Percentiles rank a stretch among this genome's conserved stretches.
These are phyloP conservation scores for Drosophila subobscura DNA, from an alignment of 1,140 invertebrate genomes.

Conservation along the genomic window DNA sequence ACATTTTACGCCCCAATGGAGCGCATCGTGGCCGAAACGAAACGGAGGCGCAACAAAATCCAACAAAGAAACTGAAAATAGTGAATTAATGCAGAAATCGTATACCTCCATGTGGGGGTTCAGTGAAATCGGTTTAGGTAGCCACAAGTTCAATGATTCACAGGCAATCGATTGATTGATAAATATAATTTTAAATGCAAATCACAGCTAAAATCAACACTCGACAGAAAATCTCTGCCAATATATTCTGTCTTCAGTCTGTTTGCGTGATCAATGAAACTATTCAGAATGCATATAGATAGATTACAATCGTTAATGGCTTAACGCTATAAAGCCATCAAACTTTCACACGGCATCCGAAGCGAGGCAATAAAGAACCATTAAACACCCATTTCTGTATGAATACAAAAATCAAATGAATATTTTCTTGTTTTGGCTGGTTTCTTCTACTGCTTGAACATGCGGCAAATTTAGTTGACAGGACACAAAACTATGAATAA, in stretches of 20 bases:
- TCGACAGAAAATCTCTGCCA: constrained; percentile 18
- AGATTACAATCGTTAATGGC: constrained; percentile 58
- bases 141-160: constrained; percentile 42
- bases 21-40: constrained; percentile 57
- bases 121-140: constrained; percentile 4
- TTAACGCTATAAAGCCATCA: constrained; percentile 36
- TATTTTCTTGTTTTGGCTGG: constrained; percentile 9
- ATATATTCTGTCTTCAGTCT: constrained; percentile 12
- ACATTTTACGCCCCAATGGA: constrained; percentile 71
- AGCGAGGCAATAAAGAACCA: constrained; percentile 54
- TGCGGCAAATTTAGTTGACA: constrained; percentile 42
- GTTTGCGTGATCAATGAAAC: constrained; percentile 34
- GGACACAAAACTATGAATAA: not conserved
- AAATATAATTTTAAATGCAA: not conserved
- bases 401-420: constrained; percentile 43
- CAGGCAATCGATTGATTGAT: constrained; percentile 11
- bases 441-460: constrained; percentile 27
- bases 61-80: constrained; percentile 26
- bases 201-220: constrained; percentile 7
- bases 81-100: constrained; percentile 19
- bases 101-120: constrained; percentile 6
- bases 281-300: constrained; percentile 28
- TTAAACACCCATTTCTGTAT: constrained; percentile 63
- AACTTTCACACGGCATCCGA: constrained; percentile 51
- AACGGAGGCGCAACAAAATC: constrained; percentile 27